Evolutionary conservation across 2,113 vertebrate species (phyloP), one percentile per base, ranked within the genome.

Genomic region (Miniopterus natalensis): DNA sequence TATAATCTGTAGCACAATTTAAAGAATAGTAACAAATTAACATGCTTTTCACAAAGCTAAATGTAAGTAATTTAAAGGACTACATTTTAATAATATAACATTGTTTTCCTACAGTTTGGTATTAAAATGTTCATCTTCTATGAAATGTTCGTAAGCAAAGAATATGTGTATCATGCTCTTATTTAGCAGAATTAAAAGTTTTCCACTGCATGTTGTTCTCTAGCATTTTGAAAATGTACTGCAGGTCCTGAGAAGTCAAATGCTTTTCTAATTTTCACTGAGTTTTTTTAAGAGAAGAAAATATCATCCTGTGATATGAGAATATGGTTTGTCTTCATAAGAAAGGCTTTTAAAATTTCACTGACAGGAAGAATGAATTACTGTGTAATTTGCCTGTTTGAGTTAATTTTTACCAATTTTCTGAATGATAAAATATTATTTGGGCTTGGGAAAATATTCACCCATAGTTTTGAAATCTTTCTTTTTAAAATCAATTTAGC

Each of bases 321-420:
- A 94, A 92, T 91, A 85, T 68, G 74, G 68, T 83, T 92, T 88
- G 36, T 97, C 80, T 92, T 97, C 65, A 31, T 77, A 59, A 92
- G 79, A 92, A 97, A 90, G 80, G n/a, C 63, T 92, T 95, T 92
- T 87, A 79, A 47, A 84, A 42, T 95, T 27, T 57, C 80, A 66
- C 79, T 96, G 77, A 89, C 84, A 92, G 25, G 36, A 96, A 81
- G 88, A 95, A 90, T 71, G 84, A 95, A 94, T 90, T 84, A 86
- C 77, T 88, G 36, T 95, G 66, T 95, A 92, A 97, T 97, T 94
- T 92, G 92, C 59, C 75, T 78, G 47, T 96, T 92, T 92, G 61
- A 93, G 75, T 95, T 96, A 29, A 75, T 74, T 96, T 79, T 87
- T 55, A 87, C 11, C 75, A 86, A 49, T 93, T 95, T 96, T 95